Base-by-base conservation (phyloP, 2,888 invertebrate species). In the Pemphredon lugubris region DNA sequence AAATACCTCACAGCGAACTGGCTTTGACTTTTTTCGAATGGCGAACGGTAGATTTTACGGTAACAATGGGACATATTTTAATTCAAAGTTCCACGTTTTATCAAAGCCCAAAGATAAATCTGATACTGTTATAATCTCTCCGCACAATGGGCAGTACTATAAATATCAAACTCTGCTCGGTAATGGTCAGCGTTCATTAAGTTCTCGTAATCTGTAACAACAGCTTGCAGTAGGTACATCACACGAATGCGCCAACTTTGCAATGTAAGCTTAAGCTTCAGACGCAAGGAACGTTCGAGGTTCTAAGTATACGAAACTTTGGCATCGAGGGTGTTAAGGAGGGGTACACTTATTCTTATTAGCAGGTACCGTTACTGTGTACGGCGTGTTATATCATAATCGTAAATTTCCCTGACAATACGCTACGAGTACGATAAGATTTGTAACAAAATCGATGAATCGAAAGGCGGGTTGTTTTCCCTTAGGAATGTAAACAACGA, bases 271-370 rank as follows among this genome's bases (percentile, higher is more conserved):
- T 44, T 18, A 47, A 53, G 37, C 30, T 16, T 42, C 51, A 44
- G 18, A 42, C 34, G 14, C 9, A 34, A n/a, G 4, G 18, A 48
- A 69, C 30, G 65, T 68, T 57, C 23, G 20, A 11, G 37, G n/a
- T 54, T 69, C 53, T 30, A 34, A 59, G 59, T 60, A 69, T 51
- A 60, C 60, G 40, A 16, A 51, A 60, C 50, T 60, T 59, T 6
- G 39, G n/a, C n/a, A 11, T 32, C 1, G 16, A 14, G 6, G 11
- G n/a, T 23, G 16, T 5, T 14, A n/a, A 14, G 37, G 11, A n/a
- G 39, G 51, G 39, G 39, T 68, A 51, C 40, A 37, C 14, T 45
- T 21, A 9, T 37, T 23, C 11, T 32, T 32, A 16, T 16, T 16
- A 57, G 32, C 37, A 32, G 45, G 44, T 57, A n/a, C n/a, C 39